phyloP scores from a whole-genome alignment of 2,888 invertebrate genomes.

The Eilema caniola region DNA sequence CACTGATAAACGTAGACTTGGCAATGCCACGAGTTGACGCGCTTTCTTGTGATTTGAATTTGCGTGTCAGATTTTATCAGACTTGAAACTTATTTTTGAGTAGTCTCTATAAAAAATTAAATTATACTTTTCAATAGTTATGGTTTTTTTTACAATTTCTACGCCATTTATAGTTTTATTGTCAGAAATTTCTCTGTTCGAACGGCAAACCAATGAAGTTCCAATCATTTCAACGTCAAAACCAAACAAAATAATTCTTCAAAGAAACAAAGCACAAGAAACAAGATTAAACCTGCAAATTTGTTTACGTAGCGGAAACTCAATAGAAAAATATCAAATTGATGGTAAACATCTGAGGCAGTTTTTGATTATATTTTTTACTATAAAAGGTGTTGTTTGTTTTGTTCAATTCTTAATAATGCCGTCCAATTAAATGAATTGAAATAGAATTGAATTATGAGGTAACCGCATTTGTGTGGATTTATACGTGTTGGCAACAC shows the following conservation, averaged over 20 bases:
- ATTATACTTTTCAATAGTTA: no score
- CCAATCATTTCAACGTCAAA: conserved; percentile 22
- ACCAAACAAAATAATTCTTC: conserved; percentile 21
- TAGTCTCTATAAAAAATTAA: no score
- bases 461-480: conserved; percentile 1
- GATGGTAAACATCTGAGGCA: conserved; percentile 51
- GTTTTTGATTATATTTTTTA: conserved; percentile 42
- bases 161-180: not conserved
- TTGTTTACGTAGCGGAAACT: conserved; percentile 57
- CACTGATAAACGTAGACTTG: no score
- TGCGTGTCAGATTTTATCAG: no score
- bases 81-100: no score
- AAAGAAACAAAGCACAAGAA: conserved; percentile 34
- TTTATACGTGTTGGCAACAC: not conserved
- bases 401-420: conserved; percentile 17
- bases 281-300: conserved; percentile 53
- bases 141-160: not conserved
- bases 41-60: not conserved
- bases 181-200: not conserved
- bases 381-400: conserved; percentile 37
- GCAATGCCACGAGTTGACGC: not conserved
- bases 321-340: conserved; percentile 54
- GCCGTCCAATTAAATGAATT: conserved; percentile 16
- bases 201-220: conserved; percentile 18
- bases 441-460: conserved; percentile 12